Evolutionary conservation across 2,113 vertebrate genomes (phyloP).

Genomic region (Helogale parvula): DNA sequence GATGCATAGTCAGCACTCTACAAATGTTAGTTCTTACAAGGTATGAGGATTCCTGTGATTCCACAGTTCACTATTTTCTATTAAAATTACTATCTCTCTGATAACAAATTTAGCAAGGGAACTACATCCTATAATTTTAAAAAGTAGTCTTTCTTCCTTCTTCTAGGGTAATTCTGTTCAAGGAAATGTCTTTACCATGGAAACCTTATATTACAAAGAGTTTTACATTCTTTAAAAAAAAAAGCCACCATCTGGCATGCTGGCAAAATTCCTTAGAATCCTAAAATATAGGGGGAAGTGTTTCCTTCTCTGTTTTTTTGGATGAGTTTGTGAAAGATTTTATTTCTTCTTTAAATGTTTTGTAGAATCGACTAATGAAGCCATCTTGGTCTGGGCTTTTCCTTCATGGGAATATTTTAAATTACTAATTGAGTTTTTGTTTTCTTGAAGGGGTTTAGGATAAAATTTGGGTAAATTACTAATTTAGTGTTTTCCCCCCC

Average conservation of each 20-base stretch:
- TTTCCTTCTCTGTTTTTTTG: background rate
- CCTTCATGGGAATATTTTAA: background rate
- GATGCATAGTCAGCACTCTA: background rate
- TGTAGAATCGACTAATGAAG: background rate
- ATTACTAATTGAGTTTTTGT: background rate
- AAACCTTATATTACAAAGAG: background rate
- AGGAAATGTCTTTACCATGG: background rate
- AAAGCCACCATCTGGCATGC: background rate
- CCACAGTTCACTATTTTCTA: background rate
- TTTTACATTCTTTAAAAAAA: background rate
- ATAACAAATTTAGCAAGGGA: background rate
- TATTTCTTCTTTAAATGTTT: background rate
- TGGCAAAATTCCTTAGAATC: background rate
- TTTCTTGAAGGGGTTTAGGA: too few relatives aligned
- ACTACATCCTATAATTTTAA: background rate
- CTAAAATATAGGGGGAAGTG: background rate
- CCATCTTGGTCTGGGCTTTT: background rate
- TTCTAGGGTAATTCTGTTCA: background rate
- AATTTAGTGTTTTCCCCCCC: background rate
- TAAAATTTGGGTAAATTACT: background rate
- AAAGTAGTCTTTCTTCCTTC: background rate
- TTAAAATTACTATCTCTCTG: background rate
- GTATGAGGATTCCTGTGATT: background rate
- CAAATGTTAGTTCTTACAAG: background rate
- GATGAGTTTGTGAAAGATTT: background rate